Evolutionary conservation across 2,113 vertebrate genomes (phyloP), one percentile per base, ranked within the genome.

Genomic region (Paratilapia polleni): DNA sequence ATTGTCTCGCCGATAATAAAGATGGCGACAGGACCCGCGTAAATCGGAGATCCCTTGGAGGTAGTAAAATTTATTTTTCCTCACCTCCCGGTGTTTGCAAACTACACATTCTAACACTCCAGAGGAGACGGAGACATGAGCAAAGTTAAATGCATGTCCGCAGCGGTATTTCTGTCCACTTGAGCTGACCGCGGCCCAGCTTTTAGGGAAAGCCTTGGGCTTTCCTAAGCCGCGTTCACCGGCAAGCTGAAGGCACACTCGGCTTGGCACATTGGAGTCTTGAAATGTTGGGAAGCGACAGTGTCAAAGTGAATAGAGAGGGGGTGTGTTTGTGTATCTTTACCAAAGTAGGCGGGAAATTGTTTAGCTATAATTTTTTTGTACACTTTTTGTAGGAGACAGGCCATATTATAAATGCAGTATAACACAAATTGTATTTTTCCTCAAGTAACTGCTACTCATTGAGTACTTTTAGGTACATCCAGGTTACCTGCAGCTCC

Each of bases 291-390:
- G 81, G 81, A 66, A 74, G 88, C 62, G 78, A 38, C 76, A 77
- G 84, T 58, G 83, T 87, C 84, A 57, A 75, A 89, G 88, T 86
- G 86, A 90, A 92, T 82, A 43, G 75, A 92, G 61, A 95, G 92
- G 94, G 96, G 94, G 95, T 95, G 96, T 96, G 95, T 95, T 95
- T 95, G 91, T 95, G 93, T 90, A 62, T 94, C 81, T 93, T 88
- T 94, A 92, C 74, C 84, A 94, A 95, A 94, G 94, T 90, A 96
- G 96, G 96, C 95, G 96, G 96, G 96, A 96, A 92, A 88, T 81
- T 76, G 70, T 87, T 87, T 88, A 86, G 86, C 66, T 77, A 20
- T n/a, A 13, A 57, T 31, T 15, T 61, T 56, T 24, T 36, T 20
- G 12, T 49, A 10, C 56, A 58, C 19, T 38, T 78, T 52, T 68